phyloP scores from a whole-genome alignment of 2,113 vertebrate genomes.

The Trogon surrucura region DNA sequence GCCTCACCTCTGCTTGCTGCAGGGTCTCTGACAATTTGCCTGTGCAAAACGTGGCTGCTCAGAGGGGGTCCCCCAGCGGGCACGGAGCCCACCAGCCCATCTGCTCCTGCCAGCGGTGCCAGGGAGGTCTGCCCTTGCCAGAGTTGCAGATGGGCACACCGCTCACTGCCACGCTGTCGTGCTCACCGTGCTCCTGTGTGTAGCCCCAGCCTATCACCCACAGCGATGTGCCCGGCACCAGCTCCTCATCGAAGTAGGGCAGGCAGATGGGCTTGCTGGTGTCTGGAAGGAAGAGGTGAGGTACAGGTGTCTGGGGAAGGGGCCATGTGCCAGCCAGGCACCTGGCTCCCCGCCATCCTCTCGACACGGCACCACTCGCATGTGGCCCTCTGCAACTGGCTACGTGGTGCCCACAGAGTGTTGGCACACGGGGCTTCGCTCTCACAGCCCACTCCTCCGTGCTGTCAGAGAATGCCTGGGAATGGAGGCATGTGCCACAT shows the following conservation, averaged over 20 bases:
- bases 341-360: not conserved
- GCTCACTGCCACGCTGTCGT: not conserved
- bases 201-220: slow-evolving; percentile 90
- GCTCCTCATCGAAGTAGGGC: slow-evolving; percentile 79
- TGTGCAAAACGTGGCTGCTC: not conserved
- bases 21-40: slow-evolving; percentile 81
- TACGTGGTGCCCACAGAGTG: fast-evolving
- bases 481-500: not conserved
- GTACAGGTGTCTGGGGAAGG: not conserved
- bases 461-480: fast-evolving
- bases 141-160: not conserved
- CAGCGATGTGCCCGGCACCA: slow-evolving; percentile 51
- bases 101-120: not conserved
- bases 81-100: fast-evolving
- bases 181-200: slow-evolving; percentile 74
- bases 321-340: not conserved
- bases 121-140: not conserved
- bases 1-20: slow-evolving; percentile 79
- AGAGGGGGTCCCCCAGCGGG: not conserved
- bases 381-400: no score
- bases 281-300: slow-evolving; percentile 54
- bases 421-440: fast-evolving
- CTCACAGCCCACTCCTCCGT: fast-evolving
- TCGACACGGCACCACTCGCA: fast-evolving
- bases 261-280: slow-evolving; percentile 83